Conservation (phyloP, 2,113 vertebrate genomes). For the Lynx canadensis region DNA sequence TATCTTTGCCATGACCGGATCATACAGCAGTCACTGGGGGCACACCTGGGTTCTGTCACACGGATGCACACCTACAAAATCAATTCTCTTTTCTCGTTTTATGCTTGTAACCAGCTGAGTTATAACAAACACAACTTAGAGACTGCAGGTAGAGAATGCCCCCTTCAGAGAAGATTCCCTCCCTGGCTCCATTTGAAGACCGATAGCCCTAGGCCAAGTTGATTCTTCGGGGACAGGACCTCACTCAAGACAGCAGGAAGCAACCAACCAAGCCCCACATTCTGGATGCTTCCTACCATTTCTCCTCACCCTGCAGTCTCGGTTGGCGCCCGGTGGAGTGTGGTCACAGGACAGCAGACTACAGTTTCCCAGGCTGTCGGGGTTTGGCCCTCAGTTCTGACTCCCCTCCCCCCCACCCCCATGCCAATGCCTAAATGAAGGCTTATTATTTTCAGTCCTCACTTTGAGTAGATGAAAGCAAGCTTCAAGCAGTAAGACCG, state of each 20-base stretch:
- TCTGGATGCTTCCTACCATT: not conserved
- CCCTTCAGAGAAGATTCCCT: rapidly evolving
- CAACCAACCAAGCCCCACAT: rapidly evolving
- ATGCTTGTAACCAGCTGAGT: not conserved
- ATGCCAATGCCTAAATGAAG: not conserved
- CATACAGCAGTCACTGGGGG: not conserved
- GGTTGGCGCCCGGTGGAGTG: too few relatives aligned
- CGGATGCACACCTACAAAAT: not conserved
- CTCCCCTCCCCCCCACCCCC: not conserved
- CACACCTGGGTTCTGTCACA: not conserved
- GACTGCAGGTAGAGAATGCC: not conserved
- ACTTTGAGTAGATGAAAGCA: not conserved
- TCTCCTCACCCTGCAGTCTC: not conserved
- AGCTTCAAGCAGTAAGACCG: not conserved
- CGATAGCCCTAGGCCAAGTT: rapidly evolving
- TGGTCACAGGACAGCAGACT: not conserved
- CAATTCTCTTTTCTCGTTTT: not conserved
- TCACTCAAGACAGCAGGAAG: rapidly evolving
- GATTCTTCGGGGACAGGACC: not conserved
- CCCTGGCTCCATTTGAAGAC: not conserved
- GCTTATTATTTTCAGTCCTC: not conserved
- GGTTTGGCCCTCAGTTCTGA: rapidly evolving
- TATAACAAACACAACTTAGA: not conserved
- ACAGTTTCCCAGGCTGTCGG: not conserved
- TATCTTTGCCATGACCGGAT: not conserved